Evolutionary conservation across 2,113 vertebrate genomes (phyloP).

Genomic region (Tiliqua scincoides): DNA sequence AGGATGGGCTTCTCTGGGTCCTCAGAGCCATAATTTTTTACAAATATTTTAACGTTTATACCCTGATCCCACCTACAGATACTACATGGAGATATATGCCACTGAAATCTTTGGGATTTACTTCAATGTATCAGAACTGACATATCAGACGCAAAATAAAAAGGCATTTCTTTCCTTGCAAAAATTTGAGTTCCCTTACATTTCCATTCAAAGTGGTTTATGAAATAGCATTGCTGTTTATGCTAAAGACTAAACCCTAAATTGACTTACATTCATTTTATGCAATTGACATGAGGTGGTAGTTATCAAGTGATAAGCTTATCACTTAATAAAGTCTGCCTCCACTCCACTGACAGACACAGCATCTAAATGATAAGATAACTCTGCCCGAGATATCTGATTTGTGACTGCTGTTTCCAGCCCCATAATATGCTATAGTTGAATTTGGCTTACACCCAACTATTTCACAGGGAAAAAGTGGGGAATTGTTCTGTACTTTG

Average conservation of each 20-base stretch:
- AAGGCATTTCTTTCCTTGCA: not conserved
- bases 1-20: not conserved
- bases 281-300: not conserved
- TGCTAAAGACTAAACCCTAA: not conserved
- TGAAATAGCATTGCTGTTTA: not conserved
- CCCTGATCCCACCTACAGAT: not conserved
- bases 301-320: not conserved
- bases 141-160: not conserved
- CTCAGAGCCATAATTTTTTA: not conserved
- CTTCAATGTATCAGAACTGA: not conserved
- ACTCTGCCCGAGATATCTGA: not conserved
- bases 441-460: not conserved
- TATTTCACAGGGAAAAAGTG: not conserved
- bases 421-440: not conserved
- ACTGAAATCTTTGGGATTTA: not conserved
- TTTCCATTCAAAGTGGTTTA: not conserved
- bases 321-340: not conserved
- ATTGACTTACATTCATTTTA: not conserved
- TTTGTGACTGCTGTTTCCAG: not conserved
- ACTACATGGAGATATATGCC: not conserved
- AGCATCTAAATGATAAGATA: not conserved
- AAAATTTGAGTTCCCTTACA: not conserved
- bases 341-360: not conserved
- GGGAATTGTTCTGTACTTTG: not conserved
- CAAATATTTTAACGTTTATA: not conserved